Evolutionary conservation across 2,113 vertebrate species (phyloP).

Genomic region (Castor canadensis): DNA sequence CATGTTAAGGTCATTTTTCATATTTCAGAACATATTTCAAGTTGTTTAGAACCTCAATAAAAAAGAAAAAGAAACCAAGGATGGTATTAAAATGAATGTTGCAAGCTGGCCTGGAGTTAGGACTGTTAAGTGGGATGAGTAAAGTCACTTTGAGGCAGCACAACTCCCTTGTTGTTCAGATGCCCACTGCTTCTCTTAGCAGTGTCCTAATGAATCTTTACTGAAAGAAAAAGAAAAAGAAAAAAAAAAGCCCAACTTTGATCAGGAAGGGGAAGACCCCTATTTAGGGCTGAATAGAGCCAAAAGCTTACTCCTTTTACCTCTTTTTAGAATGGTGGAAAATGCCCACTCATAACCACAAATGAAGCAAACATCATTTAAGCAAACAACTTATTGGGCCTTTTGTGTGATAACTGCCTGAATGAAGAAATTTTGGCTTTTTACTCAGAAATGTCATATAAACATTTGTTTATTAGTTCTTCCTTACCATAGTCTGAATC

Average conservation of each 20-base stretch:
- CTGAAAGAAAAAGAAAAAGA: no score
- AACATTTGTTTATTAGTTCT: neutral
- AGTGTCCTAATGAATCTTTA: no score
- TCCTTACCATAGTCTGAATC: neutral
- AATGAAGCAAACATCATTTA: neutral
- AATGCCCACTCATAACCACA: neutral
- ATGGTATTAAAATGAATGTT: neutral
- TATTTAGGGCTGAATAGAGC: neutral
- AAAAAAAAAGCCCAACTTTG: no score
- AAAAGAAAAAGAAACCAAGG: neutral
- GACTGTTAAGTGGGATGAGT: neutral
- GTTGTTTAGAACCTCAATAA: neutral
- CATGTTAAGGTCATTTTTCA: neutral
- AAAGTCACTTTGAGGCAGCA: neutral
- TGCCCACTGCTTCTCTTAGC: no score
- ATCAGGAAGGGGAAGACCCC: neutral
- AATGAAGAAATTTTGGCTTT: neutral
- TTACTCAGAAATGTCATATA: neutral
- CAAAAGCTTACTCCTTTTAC: neutral
- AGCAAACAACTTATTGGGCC: neutral
- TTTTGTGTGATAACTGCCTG: neutral
- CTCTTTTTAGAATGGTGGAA: neutral
- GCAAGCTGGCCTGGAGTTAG: neutral
- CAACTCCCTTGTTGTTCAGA: no score
- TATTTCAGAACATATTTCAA: constrained; percentile 18